Base-by-base conservation (phyloP, 1,140 invertebrate species). In the Helicorthomorpha holstii region DNA sequence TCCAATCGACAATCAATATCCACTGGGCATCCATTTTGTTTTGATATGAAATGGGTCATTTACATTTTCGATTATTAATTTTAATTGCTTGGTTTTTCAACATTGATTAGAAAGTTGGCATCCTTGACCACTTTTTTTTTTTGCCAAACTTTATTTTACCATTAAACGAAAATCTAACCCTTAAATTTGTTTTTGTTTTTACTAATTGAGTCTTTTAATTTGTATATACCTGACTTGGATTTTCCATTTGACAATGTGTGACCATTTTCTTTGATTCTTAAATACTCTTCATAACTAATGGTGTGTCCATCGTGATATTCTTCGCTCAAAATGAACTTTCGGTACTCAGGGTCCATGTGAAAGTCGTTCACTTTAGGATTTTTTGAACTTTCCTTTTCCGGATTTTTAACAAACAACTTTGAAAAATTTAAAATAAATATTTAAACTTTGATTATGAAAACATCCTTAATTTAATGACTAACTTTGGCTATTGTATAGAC, bases 401-500 rank as follows among this genome's bases (percentile, higher is more conserved):
- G 65, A 83, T 82, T 24, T 83, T 61, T 56, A 85, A 73, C 82
- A 85, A 59, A 3, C 63, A 64, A 23, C 3, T 34, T 7, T 34
- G 7, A 16, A 7, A 34, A 34, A 34, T 34, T 34, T 7, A 34
- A 34, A 34, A 7, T 7, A 34, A 7, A 34, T 16, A n/a, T n/a
- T n/a, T 16, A 34, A 34, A 34, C 29, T 34, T 34, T 34, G 29
- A 34, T 34, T 16, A 7, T 7, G 16, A 34, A 34, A 7, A 34
- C 16, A 34, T 34, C 16, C 16, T 7, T 34, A 7, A 34, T n/a
- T n/a, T n/a, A n/a, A n/a, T n/a, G 2, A 14, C 56, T 68, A 68
- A 93, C 88, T 81, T 90, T 93, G 68, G 86, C 81, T 50, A 95
- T 79, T 10, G 90, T 95, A 65, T 94, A 97, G 25, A 93, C 74